Percentiles rank a stretch among this genome's conserved stretches.
These are phyloP conservation scores for Corapipo altera DNA, from an alignment of 2,113 vertebrate genomes.

Conservation along the genomic window DNA sequence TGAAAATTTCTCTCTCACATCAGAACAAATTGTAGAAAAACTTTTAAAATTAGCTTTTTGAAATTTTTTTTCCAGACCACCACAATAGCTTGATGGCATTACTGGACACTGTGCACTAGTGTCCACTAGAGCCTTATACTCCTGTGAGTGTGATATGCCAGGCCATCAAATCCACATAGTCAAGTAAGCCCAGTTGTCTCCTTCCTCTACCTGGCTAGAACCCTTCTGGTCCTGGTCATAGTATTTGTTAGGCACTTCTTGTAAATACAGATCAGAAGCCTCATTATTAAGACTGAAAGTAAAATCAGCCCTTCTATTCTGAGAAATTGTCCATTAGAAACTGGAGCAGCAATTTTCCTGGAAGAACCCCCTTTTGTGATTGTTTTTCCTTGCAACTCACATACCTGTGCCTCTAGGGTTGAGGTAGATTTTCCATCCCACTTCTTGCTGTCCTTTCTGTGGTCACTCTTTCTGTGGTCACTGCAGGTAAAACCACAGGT, in stretches of 20 bases:
- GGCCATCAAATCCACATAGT: not conserved
- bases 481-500: not conserved
- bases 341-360: not conserved
- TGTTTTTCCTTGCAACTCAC: not conserved
- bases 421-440: not conserved
- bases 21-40: no score
- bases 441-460: not conserved
- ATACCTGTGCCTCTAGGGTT: not conserved
- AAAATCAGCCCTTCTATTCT: not conserved
- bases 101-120: not conserved
- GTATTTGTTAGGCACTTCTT: not conserved
- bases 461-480: no score
- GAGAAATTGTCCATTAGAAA: not conserved
- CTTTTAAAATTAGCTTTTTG: no score
- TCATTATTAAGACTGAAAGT: not conserved
- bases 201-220: not conserved
- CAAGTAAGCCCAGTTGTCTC: not conserved
- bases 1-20: no score
- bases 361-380: not conserved
- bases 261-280: not conserved
- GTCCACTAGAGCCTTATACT: not conserved
- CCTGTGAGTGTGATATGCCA: not conserved
- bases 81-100: not conserved
- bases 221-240: not conserved
- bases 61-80: no score